phyloP scores from a whole-genome alignment of 2,797 vertebrate genomes.

The Distichodus sexfasciatus region DNA sequence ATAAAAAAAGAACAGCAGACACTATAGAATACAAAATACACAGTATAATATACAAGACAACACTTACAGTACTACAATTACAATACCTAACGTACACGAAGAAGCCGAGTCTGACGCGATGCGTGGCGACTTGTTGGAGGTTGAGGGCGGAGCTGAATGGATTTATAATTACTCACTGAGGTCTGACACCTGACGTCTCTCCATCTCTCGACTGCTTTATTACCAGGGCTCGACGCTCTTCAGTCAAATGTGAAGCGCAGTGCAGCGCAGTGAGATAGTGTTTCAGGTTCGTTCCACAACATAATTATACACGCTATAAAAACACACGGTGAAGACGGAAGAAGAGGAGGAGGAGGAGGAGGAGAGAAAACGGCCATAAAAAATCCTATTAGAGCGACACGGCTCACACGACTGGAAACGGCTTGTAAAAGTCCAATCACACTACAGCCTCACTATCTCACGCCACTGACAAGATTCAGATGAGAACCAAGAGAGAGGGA shows the following conservation, averaged over 20 bases:
- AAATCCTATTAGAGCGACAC: slow-evolving; percentile 31
- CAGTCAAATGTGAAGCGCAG: background rate
- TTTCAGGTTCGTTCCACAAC: slow-evolving; percentile 13
- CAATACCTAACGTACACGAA: no score
- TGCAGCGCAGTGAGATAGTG: slow-evolving; percentile 42
- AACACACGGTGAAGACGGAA: background rate
- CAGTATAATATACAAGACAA: no score
- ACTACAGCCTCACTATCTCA: no score
- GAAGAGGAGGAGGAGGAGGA: slow-evolving; percentile 3
- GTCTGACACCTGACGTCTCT: slow-evolving; percentile 1
- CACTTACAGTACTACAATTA: no score
- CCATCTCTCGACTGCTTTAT: slow-evolving; percentile 6
- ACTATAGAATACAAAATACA: no score
- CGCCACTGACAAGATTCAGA: background rate
- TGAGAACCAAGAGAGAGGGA: background rate
- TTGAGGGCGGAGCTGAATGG: slow-evolving; percentile 18
- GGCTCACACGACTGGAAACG: slow-evolving; percentile 40
- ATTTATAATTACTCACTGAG: slow-evolving; percentile 20
- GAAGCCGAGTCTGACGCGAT: no score
- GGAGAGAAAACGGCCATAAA: slow-evolving; percentile 40
- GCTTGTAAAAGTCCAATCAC: slow-evolving; percentile 37
- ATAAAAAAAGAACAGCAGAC: no score
- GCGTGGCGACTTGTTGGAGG: slow-evolving; percentile 29
- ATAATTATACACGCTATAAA: slow-evolving; percentile 43
- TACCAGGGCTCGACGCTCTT: background rate